Conservation (phyloP, 2,888 invertebrate genomes). For the Drosophila antonietae region DNA sequence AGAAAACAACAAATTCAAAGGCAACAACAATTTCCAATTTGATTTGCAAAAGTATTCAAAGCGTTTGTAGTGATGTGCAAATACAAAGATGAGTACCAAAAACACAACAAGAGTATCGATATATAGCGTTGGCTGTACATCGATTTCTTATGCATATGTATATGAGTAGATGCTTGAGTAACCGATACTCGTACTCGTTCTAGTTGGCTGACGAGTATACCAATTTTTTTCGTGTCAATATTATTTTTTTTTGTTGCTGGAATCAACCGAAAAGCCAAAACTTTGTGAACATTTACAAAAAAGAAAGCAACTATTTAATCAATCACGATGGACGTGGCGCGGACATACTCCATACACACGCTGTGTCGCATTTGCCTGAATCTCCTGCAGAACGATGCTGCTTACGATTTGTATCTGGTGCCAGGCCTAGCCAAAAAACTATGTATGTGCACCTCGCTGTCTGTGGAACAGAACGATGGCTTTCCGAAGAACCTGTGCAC, state of each 20-base stretch:
- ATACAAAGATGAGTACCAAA: neutral
- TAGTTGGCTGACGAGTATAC: slow-evolving; percentile 69
- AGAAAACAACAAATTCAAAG: slow-evolving; percentile 18
- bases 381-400: slow-evolving; percentile 71
- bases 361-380: slow-evolving; percentile 82
- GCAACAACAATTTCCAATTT: slow-evolving; percentile 37
- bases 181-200: slow-evolving; percentile 65
- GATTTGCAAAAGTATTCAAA: slow-evolving; percentile 34
- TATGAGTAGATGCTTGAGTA: slow-evolving; percentile 32
- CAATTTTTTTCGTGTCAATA: slow-evolving; percentile 78
- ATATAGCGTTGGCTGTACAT: neutral
- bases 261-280: slow-evolving; percentile 44
- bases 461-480: slow-evolving; percentile 81
- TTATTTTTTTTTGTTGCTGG: slow-evolving; percentile 72
- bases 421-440: slow-evolving; percentile 81
- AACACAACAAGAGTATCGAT: slow-evolving; percentile 10
- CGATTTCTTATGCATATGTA: slow-evolving; percentile 12
- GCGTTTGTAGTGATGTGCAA: slow-evolving; percentile 32
- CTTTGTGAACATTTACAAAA: slow-evolving; percentile 17
- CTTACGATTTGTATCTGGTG: slow-evolving; percentile 78
- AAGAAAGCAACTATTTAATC: slow-evolving; percentile 4
- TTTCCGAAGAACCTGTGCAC: slow-evolving; percentile 81
- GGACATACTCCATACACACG: slow-evolving; percentile 71
- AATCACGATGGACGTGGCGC: slow-evolving; percentile 68
- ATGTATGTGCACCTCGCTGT: slow-evolving; percentile 79